phyloP scores from a whole-genome alignment of 2,113 vertebrate genomes.

The human region DNA sequence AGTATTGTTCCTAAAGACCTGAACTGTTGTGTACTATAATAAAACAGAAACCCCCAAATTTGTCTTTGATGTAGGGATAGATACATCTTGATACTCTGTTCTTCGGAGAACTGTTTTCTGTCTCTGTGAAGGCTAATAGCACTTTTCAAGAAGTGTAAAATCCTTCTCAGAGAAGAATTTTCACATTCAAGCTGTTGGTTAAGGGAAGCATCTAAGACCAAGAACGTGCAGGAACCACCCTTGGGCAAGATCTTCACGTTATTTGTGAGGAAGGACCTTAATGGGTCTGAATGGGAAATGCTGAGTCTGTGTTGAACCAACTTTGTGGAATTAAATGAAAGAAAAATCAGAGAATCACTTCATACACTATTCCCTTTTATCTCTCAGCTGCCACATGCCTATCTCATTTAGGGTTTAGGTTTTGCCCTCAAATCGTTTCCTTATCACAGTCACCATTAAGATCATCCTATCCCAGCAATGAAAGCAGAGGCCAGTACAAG shows the following conservation, averaged over 20 bases:
- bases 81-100: not conserved
- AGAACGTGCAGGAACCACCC: not conserved
- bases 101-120: not conserved
- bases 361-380: not conserved
- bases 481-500: not conserved
- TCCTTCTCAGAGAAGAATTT: not conserved
- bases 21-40: not conserved
- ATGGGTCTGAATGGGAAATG: not conserved
- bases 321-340: not conserved
- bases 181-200: not conserved
- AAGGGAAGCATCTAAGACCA: not conserved
- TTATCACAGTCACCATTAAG: not conserved
- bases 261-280: not conserved
- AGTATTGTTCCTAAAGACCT: not conserved
- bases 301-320: not conserved
- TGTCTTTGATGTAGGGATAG: not conserved
- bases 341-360: not conserved
- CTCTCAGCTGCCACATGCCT: not conserved
- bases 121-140: not conserved
- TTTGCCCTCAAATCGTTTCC: not conserved
- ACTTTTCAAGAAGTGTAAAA: conserved; percentile 3
- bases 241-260: not conserved
- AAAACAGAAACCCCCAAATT: not conserved
- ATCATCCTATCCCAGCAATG: not conserved
- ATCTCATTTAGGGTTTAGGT: not conserved